A percentile compares a stretch with the other conserved stretches of the same genome.
These are phyloP conservation scores for Ruditapes philippinarum DNA, from an alignment of 1,140 invertebrate genomes.

Conservation along the genomic window DNA sequence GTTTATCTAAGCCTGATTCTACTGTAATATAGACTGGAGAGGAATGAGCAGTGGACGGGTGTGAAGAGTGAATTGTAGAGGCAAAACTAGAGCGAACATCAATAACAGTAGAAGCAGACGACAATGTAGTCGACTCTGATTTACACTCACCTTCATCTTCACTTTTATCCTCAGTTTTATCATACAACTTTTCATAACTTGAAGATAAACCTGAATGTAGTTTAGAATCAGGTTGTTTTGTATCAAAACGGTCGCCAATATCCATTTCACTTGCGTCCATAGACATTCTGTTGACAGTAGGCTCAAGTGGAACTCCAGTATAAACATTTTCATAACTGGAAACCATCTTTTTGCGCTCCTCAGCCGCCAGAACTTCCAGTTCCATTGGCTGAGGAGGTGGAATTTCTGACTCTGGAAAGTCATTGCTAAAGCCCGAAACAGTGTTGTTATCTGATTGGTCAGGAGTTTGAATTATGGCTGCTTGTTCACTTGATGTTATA, in stretches of 20 bases:
- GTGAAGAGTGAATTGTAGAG: conserved; percentile 19
- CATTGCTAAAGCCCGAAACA: conserved; percentile 72
- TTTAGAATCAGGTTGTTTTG: conserved; percentile 77
- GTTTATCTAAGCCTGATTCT: conserved; percentile 76
- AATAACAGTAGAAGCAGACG: conserved; percentile 51
- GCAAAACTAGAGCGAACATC: conserved; percentile 32
- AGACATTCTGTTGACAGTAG: conserved; percentile 74
- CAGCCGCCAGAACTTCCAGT: conserved; percentile 60
- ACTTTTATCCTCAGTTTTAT: conserved; percentile 54
- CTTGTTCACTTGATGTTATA: conserved; percentile 72
- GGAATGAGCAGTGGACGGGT: conserved; percentile 59
- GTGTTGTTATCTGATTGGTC: conserved; percentile 70
- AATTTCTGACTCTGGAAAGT: conserved; percentile 66
- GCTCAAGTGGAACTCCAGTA: conserved; percentile 75
- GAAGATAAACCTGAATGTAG: conserved; percentile 71
- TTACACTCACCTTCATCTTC: conserved; percentile 53
- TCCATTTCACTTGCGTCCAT: conserved; percentile 78
- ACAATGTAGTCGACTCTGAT: conserved; percentile 57
- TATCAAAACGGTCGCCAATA: conserved; percentile 81
- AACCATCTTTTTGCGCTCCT: conserved; percentile 63
- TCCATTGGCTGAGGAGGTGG: conserved; percentile 67
- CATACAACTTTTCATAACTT: conserved; percentile 82
- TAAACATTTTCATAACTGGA: conserved; percentile 82
- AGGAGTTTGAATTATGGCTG: conserved; percentile 63
- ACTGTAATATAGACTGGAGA: conserved; percentile 78